Percentiles rank a stretch among this genome's conserved stretches.
Evolutionary conservation across 2,797 vertebrate species (phyloP).

Genomic region (Molothrus aeneus): DNA sequence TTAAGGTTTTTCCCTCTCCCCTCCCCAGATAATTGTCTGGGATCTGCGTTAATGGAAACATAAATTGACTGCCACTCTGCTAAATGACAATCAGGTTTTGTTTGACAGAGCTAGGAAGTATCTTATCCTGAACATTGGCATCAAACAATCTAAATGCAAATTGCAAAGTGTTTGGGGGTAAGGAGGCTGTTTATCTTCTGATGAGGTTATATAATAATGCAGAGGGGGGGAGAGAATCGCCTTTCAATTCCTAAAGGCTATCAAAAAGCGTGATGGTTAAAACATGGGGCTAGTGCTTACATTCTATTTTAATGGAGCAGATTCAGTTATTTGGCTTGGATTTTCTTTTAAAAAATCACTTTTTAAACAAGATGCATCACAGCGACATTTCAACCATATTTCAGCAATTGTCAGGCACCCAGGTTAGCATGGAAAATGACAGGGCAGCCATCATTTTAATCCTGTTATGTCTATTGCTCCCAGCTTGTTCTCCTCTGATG

Average conservation of each 20-base stretch:
- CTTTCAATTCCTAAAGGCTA: conserved; percentile 55
- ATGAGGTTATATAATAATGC: conserved; percentile 49
- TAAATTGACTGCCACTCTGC: conserved; percentile 75
- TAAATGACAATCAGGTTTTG: conserved; percentile 85
- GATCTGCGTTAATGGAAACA: conserved; percentile 83
- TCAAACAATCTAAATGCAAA: conserved; percentile 87
- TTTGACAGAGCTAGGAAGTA: conserved; percentile 66
- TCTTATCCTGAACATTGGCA: conserved; percentile 63
- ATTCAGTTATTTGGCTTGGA: not conserved
- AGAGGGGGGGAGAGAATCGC: conserved; percentile 3
- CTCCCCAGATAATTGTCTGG: conserved; percentile 68
- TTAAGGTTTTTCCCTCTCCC: conserved; percentile 30
- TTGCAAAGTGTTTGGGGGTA: conserved; percentile 72
- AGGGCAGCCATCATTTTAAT: conserved; percentile 42
- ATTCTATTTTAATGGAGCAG: conserved; percentile 21
- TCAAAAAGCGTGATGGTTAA: conserved; percentile 46
- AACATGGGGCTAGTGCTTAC: not conserved
- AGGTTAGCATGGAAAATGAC: conserved; percentile 17
- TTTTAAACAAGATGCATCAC: not conserved
- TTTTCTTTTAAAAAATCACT: conserved; percentile 26
- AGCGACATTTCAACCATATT: not conserved
- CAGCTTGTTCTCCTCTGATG: conserved; percentile 11
- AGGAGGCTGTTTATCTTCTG: conserved; percentile 53
- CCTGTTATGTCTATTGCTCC: conserved; percentile 34
- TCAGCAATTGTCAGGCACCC: not conserved